phyloP scores from a whole-genome alignment of 2,113 vertebrate species.

The Peromyscus leucopus region DNA sequence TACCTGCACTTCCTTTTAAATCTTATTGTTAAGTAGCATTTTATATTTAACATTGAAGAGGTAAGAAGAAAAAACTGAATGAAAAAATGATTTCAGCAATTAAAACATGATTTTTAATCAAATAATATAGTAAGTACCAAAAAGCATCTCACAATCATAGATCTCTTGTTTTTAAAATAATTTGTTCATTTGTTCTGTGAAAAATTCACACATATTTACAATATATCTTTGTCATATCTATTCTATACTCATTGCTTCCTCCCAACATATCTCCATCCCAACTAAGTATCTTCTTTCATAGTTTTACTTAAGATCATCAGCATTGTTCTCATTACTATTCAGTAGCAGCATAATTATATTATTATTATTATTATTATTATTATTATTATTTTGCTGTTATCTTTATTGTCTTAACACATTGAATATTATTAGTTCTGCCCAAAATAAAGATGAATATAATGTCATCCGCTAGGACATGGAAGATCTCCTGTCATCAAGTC shows the following conservation, averaged over 20 bases:
- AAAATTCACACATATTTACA: neutral
- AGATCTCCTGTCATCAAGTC: neutral
- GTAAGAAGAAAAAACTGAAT: neutral
- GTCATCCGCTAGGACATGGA: neutral
- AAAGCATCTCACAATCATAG: neutral
- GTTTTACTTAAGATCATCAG: neutral
- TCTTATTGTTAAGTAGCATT: neutral
- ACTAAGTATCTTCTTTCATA: neutral
- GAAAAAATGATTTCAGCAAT: neutral
- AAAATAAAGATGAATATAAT: neutral
- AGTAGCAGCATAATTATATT: too few species aligned
- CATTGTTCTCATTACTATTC: neutral
- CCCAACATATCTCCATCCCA: neutral
- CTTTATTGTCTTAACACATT: neutral
- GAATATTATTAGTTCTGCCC: neutral
- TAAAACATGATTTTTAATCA: neutral
- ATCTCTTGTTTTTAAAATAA: neutral
- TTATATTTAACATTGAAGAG: neutral
- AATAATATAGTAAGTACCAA: neutral
- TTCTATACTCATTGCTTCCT: neutral
- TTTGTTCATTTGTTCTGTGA: neutral
- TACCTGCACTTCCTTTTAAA: neutral
- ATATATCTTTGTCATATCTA: neutral
- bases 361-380: too few species aligned
- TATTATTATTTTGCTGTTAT: neutral